Conservation (phyloP, 2,113 vertebrate genomes). For the Ameiurus melas region DNA sequence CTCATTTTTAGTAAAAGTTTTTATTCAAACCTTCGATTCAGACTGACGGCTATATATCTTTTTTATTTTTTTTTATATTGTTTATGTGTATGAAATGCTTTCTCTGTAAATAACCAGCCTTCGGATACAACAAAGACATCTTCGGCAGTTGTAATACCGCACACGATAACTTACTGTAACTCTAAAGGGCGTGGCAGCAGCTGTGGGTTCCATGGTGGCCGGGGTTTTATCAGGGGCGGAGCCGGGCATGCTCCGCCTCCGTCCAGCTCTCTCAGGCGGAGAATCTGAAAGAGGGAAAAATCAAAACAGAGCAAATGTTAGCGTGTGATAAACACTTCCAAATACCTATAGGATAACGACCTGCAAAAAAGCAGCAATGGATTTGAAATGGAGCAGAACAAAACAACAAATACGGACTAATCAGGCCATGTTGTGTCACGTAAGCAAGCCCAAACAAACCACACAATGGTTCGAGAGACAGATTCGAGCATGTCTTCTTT, state of each 20-base stretch:
- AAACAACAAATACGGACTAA: not conserved
- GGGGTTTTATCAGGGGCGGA: conserved; percentile 80
- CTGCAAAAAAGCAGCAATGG: not conserved
- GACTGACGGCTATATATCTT: not conserved
- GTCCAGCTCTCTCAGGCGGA: conserved; percentile 87
- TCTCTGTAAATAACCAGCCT: not conserved
- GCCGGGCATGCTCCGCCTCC: conserved; percentile 90
- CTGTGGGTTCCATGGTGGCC: conserved; percentile 83
- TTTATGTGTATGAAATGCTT: not conserved
- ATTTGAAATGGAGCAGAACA: not conserved
- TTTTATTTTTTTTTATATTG: not conserved
- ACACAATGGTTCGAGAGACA: not conserved
- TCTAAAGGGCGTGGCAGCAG: conserved; percentile 84
- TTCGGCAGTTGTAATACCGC: conserved; percentile 38
- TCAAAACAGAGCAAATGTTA: not conserved
- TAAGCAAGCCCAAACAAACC: not conserved
- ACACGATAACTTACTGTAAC: conserved; percentile 83
- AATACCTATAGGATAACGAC: not conserved
- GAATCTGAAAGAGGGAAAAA: conserved; percentile 79
- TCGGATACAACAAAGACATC: too few species aligned
- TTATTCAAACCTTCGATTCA: not conserved
- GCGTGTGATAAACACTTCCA: not conserved
- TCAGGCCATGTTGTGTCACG: not conserved
- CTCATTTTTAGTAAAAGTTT: too few species aligned
- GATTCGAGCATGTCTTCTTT: conserved; percentile 27